Conservation (phyloP, 2,113 vertebrate genomes). For the Stomatorhinus ivindoensis region DNA sequence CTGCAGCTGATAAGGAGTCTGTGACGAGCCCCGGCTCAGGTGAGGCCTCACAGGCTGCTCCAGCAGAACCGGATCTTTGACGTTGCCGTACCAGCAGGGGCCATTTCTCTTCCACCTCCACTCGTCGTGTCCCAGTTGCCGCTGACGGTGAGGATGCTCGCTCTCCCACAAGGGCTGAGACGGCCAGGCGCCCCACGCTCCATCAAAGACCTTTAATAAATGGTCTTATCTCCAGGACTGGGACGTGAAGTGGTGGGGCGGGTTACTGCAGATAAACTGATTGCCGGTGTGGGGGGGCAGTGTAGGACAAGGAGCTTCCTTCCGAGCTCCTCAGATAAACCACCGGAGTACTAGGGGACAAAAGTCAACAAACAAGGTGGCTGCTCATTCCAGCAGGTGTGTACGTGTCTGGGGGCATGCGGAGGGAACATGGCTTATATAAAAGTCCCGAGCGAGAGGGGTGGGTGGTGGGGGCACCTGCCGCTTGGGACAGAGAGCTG, state of each 20-base stretch:
- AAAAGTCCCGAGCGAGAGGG: background rate
- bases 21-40: slow-evolving; percentile 41
- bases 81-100: slow-evolving; percentile 42
- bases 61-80: slow-evolving; percentile 52
- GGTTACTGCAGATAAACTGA: slow-evolving; percentile 56
- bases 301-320: slow-evolving; percentile 35
- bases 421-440: background rate
- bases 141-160: slow-evolving; percentile 24
- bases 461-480: background rate
- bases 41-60: slow-evolving; percentile 44
- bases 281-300: slow-evolving; percentile 33
- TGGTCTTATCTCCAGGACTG: slow-evolving; percentile 42
- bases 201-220: slow-evolving; percentile 29
- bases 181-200: slow-evolving; percentile 6
- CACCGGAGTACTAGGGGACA: slow-evolving; percentile 43
- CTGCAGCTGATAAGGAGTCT: slow-evolving; percentile 51
- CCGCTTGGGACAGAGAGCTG: background rate
- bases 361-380: slow-evolving; percentile 47
- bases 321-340: slow-evolving; percentile 63
- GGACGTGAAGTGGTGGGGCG: slow-evolving; percentile 45
- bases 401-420: slow-evolving; percentile 60
- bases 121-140: slow-evolving; percentile 31
- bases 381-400: slow-evolving; percentile 36
- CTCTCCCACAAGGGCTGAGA: background rate
- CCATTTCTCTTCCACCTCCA: slow-evolving; percentile 37